These are phyloP conservation scores for Melanotus villosus DNA, from an alignment of 2,888 invertebrate genomes.

Conservation along the genomic window DNA sequence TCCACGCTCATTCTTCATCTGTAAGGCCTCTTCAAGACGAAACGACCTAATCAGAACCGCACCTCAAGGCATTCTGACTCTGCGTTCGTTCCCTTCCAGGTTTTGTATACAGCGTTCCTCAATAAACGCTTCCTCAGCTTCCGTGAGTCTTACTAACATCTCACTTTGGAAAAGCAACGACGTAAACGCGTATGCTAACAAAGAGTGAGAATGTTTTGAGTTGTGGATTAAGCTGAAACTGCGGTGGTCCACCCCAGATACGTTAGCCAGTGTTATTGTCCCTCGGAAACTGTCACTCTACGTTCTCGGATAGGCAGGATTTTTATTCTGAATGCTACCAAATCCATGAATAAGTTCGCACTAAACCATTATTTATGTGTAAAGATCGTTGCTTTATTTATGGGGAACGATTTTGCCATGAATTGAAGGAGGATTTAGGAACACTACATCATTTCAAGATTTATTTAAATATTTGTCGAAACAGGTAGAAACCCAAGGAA, in stretches of 20 bases:
- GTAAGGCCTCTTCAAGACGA: slow-evolving; percentile 39
- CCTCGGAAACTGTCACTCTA: slow-evolving; percentile 51
- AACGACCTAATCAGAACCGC: slow-evolving; percentile 50
- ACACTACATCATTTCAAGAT: slow-evolving; percentile 53
- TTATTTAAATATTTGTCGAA: slow-evolving; percentile 45
- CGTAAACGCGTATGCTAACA: slow-evolving; percentile 38
- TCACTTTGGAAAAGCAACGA: slow-evolving; percentile 35
- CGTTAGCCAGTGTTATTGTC: slow-evolving; percentile 53
- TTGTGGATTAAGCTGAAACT: slow-evolving; percentile 54
- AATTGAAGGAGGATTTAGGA: slow-evolving; percentile 49
- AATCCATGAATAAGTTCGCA: slow-evolving; percentile 57
- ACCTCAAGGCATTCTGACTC: slow-evolving; percentile 46
- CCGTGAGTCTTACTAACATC: slow-evolving; percentile 33
- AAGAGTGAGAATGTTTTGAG: slow-evolving; percentile 51
- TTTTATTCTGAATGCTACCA: slow-evolving; percentile 46
- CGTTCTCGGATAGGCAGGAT: slow-evolving; percentile 46
- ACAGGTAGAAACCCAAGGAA: slow-evolving; percentile 35
- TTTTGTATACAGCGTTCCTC: slow-evolving; percentile 39
- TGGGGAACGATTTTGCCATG: slow-evolving; percentile 52
- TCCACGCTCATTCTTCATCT: slow-evolving; percentile 54
- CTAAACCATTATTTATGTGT: slow-evolving; percentile 58
- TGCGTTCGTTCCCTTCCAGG: slow-evolving; percentile 33
- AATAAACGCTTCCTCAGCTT: slow-evolving; percentile 23
- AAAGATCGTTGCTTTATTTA: slow-evolving; percentile 54
- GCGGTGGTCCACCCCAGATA: slow-evolving; percentile 53